These are phyloP conservation scores for Cremastinae sp. DNA, from an alignment of 2,888 invertebrate species.

Conservation along the genomic window DNA sequence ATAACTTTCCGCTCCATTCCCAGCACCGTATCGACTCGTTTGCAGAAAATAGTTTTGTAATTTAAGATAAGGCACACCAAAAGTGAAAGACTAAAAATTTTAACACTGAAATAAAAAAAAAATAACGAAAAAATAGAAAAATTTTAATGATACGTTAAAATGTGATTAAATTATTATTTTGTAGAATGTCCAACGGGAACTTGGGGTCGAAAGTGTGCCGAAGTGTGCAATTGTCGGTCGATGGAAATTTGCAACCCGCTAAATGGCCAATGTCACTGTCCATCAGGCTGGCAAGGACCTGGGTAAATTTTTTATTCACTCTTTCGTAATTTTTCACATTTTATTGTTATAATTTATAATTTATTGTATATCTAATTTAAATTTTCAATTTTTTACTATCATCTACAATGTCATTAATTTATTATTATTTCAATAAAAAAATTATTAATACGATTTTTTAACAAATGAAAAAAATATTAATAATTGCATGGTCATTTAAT, in stretches of 20 bases:
- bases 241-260: constrained; percentile 84
- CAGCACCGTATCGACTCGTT: constrained; percentile 3
- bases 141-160: background rate
- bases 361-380: too few species aligned
- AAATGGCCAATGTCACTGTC: constrained; percentile 85
- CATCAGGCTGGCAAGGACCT: constrained; percentile 86
- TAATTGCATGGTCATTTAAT: background rate
- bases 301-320: constrained; percentile 83
- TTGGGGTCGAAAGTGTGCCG: constrained; percentile 89
- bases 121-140: too few species aligned
- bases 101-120: too few species aligned
- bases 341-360: too few species aligned
- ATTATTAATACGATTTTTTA: too few species aligned
- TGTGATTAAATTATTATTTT: background rate
- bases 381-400: too few species aligned
- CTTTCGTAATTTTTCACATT: too few species aligned
- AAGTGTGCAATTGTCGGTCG: constrained; percentile 84
- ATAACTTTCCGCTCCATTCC: constrained; percentile 42
- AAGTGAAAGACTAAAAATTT: too few species aligned
- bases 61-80: too few species aligned
- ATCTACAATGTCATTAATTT: too few species aligned
- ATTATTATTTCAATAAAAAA: too few species aligned
- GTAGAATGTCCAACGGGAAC: constrained; percentile 85
- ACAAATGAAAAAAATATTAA: too few species aligned
- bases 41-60: background rate